Percentiles rank a stretch among this genome's conserved stretches.
phyloP scores from a whole-genome alignment of 2,113 vertebrate species.

The Spermophilus dauricus region DNA sequence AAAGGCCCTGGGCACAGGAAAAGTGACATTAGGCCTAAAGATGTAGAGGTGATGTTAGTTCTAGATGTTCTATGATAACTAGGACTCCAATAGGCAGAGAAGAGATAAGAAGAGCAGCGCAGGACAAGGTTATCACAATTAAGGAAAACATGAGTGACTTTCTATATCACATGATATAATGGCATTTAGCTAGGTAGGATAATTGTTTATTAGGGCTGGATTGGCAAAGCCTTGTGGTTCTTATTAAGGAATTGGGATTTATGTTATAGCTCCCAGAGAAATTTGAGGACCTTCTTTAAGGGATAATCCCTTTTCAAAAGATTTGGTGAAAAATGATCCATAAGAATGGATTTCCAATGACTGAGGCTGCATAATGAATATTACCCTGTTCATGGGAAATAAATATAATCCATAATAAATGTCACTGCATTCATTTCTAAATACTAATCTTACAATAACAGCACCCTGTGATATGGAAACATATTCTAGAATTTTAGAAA shows the following conservation, averaged over 20 bases:
- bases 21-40: neutral
- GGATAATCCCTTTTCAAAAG: neutral
- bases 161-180: neutral
- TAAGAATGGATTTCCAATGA: neutral
- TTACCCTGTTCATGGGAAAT: neutral
- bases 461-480: neutral
- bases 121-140: neutral
- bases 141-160: neutral
- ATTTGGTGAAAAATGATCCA: neutral
- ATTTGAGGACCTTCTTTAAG: neutral
- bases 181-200: neutral
- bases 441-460: neutral
- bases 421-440: neutral
- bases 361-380: neutral
- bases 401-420: slow-evolving; percentile 27
- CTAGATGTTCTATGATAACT: neutral
- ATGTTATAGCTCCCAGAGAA: neutral
- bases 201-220: neutral
- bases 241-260: neutral
- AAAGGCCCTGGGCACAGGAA: neutral
- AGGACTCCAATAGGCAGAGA: neutral
- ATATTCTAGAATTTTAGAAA: slow-evolving; percentile 1
- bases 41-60: neutral
- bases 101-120: neutral
- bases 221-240: neutral